Conservation (phyloP, 2,113 vertebrate genomes). For the Anguilla rostrata region DNA sequence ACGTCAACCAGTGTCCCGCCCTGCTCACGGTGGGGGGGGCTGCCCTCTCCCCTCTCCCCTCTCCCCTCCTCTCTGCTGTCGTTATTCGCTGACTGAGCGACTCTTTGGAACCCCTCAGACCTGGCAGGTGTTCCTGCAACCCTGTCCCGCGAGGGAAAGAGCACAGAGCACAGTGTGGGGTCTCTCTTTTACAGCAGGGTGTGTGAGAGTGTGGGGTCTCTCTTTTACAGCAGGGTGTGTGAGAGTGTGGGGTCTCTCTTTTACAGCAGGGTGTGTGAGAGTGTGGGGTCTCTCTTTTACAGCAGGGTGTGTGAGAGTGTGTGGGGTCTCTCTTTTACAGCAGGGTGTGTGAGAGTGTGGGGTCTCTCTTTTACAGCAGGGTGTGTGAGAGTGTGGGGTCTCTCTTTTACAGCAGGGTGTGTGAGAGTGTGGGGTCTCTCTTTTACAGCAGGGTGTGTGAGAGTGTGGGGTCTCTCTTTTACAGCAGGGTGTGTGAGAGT, state of each 20-base stretch:
- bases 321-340: no score
- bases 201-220: background rate
- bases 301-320: background rate
- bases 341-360: no score
- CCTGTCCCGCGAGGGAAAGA: background rate
- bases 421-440: background rate
- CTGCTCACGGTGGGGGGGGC: background rate
- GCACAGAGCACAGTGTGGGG: background rate
- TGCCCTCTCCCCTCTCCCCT: no score
- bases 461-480: no score
- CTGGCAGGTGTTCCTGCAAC: conserved; percentile 18
- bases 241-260: background rate
- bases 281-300: background rate
- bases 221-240: no score
- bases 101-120: background rate
- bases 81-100: background rate
- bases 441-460: no score
- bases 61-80: background rate
- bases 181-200: background rate
- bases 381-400: background rate
- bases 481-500: no score
- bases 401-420: no score
- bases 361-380: no score
- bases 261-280: no score
- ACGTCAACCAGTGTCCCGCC: background rate